phyloP scores from a whole-genome alignment of 1,140 invertebrate species.

The Drosophila littoralis region DNA sequence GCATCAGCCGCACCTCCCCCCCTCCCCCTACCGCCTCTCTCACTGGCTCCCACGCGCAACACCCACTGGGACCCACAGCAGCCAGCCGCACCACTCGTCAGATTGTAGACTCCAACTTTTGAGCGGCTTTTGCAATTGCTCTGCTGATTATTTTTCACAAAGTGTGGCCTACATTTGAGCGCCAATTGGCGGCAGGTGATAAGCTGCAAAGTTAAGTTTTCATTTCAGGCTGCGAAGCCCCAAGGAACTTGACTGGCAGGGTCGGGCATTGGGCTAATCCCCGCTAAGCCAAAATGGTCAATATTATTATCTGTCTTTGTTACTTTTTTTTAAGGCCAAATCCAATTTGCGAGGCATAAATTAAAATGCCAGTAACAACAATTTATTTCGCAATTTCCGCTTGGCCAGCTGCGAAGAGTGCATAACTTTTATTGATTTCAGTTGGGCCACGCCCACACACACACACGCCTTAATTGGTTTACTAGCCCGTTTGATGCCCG shows the following conservation, averaged over 20 bases:
- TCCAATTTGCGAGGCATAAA: slow-evolving; percentile 73
- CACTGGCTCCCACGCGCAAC: no score
- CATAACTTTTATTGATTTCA: slow-evolving; percentile 52
- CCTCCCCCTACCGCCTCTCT: background rate
- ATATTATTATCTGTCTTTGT: slow-evolving; percentile 18
- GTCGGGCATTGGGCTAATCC: slow-evolving; percentile 60
- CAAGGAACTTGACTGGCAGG: slow-evolving; percentile 16
- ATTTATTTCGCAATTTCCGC: slow-evolving; percentile 71
- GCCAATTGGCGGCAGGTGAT: slow-evolving; percentile 35
- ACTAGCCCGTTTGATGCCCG: slow-evolving; percentile 68
- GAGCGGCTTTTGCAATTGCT: slow-evolving; percentile 36
- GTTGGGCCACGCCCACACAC: slow-evolving; percentile 14
- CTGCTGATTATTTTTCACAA: slow-evolving; percentile 47
- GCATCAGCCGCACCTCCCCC: background rate
- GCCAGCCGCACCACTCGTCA: slow-evolving; percentile 6
- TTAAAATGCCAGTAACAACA: slow-evolving; percentile 59
- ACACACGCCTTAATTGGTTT: slow-evolving; percentile 70
- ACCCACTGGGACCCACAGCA: no score
- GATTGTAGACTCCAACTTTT: slow-evolving; percentile 22
- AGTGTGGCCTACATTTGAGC: slow-evolving; percentile 76
- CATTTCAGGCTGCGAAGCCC: slow-evolving; percentile 47
- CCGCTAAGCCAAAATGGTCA: slow-evolving; percentile 71
- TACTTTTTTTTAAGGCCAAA: slow-evolving; percentile 53
- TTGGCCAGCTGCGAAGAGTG: slow-evolving; percentile 28
- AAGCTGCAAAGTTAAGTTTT: slow-evolving; percentile 41